Evolutionary conservation across 2,888 invertebrate genomes (phyloP).

Genomic region (Spilosoma lubricipeda): DNA sequence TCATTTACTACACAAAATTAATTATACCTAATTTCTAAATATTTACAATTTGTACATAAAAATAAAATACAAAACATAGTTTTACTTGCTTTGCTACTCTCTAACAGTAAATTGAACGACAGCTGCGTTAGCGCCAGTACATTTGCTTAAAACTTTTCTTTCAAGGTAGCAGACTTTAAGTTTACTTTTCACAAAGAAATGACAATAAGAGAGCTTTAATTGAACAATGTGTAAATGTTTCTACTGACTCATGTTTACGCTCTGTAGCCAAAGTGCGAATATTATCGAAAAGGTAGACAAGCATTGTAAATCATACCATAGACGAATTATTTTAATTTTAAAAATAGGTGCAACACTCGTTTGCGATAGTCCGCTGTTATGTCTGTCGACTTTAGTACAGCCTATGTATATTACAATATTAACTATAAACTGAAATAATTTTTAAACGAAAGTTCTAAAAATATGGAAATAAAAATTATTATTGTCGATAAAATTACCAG

Average conservation of each 20-base stretch:
- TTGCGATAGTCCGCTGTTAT: no score
- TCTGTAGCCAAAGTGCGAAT: background rate
- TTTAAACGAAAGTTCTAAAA: no score
- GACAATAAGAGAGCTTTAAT: background rate
- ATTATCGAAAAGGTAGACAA: background rate
- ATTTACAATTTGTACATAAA: slow-evolving; percentile 15
- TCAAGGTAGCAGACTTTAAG: background rate
- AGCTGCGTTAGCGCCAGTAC: background rate
- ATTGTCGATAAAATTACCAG: no score
- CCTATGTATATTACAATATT: no score
- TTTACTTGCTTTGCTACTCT: slow-evolving; percentile 15
- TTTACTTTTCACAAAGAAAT: background rate
- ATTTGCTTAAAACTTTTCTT: background rate
- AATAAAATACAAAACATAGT: slow-evolving; percentile 21
- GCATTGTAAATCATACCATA: background rate
- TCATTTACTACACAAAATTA: slow-evolving; percentile 16
- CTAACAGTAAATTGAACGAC: background rate
- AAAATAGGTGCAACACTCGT: no score
- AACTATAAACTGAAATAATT: no score
- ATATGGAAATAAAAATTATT: no score
- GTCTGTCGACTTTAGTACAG: no score
- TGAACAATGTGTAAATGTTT: background rate
- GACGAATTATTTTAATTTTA: no score
- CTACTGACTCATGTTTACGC: background rate
- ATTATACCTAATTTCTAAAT: slow-evolving; percentile 26